phyloP scores from a whole-genome alignment of 1,140 invertebrate genomes.

The Carcinoscorpius rotundicauda region DNA sequence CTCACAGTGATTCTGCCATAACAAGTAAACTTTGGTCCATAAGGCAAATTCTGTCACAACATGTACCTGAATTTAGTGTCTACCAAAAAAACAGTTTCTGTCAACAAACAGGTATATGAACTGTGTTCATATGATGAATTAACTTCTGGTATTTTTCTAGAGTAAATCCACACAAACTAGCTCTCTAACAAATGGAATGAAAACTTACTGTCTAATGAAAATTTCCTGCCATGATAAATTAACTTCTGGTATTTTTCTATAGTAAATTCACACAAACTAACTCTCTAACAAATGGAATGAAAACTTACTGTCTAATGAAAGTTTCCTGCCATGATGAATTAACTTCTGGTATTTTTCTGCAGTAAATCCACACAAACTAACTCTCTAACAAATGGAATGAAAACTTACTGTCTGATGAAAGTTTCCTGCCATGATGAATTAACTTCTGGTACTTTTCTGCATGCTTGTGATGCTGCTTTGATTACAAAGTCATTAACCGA shows the following conservation, averaged over 20 bases:
- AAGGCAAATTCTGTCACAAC: no score
- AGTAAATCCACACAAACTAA: no score
- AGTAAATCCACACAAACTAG: no score
- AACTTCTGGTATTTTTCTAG: conserved; percentile 70
- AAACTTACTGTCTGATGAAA: conserved; percentile 80
- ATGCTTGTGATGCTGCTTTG: conserved; percentile 85
- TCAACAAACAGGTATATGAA: no score
- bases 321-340: conserved; percentile 93
- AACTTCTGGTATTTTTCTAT: conserved; percentile 70
- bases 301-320: conserved; percentile 80
- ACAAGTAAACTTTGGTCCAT: no score
- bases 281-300: background rate
- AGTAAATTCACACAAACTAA: no score
- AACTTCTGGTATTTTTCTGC: conserved; percentile 70
- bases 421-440: conserved; percentile 93
- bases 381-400: background rate
- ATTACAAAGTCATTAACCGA: conserved; percentile 97
- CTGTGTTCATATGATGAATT: conserved; percentile 60
- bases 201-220: conserved; percentile 80
- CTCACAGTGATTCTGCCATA: no score
- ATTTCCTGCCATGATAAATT: conserved; percentile 93
- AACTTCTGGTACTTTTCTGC: conserved; percentile 74
- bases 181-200: background rate
- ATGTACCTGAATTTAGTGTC: no score
- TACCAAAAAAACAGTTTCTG: no score